These are phyloP conservation scores for Drosophila saltans DNA, from an alignment of 1,140 invertebrate genomes.

Conservation along the genomic window DNA sequence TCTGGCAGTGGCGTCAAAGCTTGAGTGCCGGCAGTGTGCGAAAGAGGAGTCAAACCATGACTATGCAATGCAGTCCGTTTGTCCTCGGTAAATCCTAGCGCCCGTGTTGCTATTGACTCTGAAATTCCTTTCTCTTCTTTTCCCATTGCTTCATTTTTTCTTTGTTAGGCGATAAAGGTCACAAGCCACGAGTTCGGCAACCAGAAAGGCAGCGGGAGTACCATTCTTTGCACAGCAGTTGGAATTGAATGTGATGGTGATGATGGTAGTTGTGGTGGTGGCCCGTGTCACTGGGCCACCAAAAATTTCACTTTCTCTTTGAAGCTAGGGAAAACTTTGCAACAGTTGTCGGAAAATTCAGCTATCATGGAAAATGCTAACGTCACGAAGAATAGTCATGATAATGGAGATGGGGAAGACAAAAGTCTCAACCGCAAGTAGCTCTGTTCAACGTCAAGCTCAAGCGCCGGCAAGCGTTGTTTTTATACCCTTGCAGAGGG, in stretches of 20 bases:
- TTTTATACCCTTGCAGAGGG: background rate
- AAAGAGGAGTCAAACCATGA: conserved; percentile 23
- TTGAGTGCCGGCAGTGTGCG: conserved; percentile 27
- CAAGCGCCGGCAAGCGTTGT: conserved; percentile 27
- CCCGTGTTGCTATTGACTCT: conserved; percentile 25
- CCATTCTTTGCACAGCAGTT: background rate
- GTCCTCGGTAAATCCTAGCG: conserved; percentile 46
- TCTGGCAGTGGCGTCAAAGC: conserved; percentile 47
- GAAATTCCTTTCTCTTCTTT: conserved; percentile 26
- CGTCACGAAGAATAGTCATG: background rate
- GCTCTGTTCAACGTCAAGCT: conserved; percentile 31
- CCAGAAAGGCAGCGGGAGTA: conserved; percentile 25
- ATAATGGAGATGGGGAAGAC: conserved; percentile 12
- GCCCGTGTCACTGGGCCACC: conserved; percentile 69
- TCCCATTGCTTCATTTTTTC: conserved; percentile 12
- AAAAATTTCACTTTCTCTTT: conserved; percentile 51
- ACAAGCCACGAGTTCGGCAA: conserved; percentile 48
- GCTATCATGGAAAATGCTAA: conserved; percentile 1
- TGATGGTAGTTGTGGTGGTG: conserved; percentile 4
- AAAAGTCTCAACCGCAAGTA: conserved; percentile 21
- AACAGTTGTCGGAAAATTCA: conserved; percentile 50
- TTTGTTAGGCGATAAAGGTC: conserved; percentile 42
- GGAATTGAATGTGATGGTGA: background rate
- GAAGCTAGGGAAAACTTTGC: conserved; percentile 60
- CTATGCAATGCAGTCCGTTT: conserved; percentile 31